A percentile compares a stretch with the other conserved stretches of the same genome.
Evolutionary conservation across 2,113 vertebrate species (phyloP).

Genomic region (Sorex fumeus): DNA sequence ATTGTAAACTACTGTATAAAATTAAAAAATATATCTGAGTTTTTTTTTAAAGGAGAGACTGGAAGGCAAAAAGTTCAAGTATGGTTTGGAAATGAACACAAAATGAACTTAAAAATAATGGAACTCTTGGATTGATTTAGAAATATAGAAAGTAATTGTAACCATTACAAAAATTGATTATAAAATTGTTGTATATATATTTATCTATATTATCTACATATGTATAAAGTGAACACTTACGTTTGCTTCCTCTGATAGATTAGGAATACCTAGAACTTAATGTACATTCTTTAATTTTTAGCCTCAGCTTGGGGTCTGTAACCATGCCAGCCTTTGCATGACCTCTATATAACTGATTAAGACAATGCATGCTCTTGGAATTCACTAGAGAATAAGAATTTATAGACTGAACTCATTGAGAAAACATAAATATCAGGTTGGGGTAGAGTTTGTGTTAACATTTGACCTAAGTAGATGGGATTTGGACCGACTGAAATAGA

Average conservation of each 20-base stretch:
- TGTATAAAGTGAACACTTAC: neutral
- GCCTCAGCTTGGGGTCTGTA: conserved; percentile 1
- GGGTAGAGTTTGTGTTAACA: neutral
- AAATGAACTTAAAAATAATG: neutral
- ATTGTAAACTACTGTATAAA: too few species aligned
- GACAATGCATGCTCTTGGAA: conserved; percentile 10
- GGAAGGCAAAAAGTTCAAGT: neutral
- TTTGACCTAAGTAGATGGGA: neutral
- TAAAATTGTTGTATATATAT: neutral
- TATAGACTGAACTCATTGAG: neutral
- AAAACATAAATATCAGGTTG: neutral
- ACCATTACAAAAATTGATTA: neutral
- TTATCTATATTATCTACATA: neutral
- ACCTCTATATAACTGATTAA: neutral
- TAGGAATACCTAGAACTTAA: neutral
- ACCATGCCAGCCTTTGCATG: neutral
- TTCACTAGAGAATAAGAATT: neutral
- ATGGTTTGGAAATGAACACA: neutral
- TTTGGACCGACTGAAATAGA: neutral
- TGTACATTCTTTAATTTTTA: conserved; percentile 25
- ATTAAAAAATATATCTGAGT: too few species aligned
- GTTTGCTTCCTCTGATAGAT: neutral
- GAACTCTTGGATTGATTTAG: neutral
- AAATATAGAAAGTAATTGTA: neutral
- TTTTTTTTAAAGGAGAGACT: too few species aligned